These are phyloP conservation scores for Saturnia pavonia DNA, from an alignment of 2,888 invertebrate species.

Conservation along the genomic window DNA sequence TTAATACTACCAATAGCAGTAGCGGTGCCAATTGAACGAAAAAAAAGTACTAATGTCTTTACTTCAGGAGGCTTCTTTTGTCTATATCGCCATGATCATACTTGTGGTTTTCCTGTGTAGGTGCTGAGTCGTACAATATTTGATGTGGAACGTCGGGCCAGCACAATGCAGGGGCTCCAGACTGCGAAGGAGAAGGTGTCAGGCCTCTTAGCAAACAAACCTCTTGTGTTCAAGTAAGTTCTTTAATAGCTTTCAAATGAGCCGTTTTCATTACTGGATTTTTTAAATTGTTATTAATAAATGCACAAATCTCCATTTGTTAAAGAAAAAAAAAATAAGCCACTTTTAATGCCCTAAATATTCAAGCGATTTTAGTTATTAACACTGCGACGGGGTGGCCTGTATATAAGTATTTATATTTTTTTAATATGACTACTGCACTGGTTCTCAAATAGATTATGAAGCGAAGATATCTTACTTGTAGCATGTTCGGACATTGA, in stretches of 20 bases:
- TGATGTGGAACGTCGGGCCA: conserved; percentile 56
- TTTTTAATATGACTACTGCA: too few species aligned
- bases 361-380: too few species aligned
- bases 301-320: too few species aligned
- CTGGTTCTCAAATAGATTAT: neutral
- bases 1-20: too few species aligned
- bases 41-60: neutral
- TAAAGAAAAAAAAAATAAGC: too few species aligned
- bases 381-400: neutral
- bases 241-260: neutral
- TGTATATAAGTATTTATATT: neutral
- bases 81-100: neutral
- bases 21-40: too few species aligned
- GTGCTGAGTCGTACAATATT: conserved; percentile 44
- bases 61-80: neutral
- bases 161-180: neutral
- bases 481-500: neutral
- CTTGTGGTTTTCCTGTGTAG: neutral
- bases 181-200: conserved; percentile 72
- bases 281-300: too few species aligned
- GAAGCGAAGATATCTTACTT: neutral
- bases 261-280: too few species aligned
- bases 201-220: conserved; percentile 75
- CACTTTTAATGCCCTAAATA: too few species aligned
- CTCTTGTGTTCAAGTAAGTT: conserved; percentile 76